Conservation (phyloP, 2,888 invertebrate species). For the Thereva nobilitata region DNA sequence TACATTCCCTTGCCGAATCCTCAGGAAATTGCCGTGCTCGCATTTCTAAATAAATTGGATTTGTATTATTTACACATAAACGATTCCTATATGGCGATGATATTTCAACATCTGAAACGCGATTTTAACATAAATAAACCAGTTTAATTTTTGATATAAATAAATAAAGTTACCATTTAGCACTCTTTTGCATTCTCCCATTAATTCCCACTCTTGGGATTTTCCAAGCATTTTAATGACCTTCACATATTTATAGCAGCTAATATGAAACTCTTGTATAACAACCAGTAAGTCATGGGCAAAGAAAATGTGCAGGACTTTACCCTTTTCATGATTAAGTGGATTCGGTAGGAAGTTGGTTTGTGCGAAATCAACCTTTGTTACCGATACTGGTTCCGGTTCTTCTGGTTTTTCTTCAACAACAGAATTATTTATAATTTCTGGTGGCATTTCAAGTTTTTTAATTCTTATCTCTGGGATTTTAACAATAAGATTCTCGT, state of each 20-base stretch:
- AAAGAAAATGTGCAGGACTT: slow-evolving; percentile 52
- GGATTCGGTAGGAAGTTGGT: slow-evolving; percentile 49
- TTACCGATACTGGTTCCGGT: slow-evolving; percentile 30
- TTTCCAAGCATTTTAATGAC: slow-evolving; percentile 49
- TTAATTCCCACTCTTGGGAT: slow-evolving; percentile 49
- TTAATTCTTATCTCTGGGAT: slow-evolving; percentile 28
- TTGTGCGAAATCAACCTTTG: slow-evolving; percentile 32
- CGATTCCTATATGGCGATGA: slow-evolving; percentile 51
- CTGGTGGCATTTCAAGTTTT: neutral
- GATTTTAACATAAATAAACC: neutral
- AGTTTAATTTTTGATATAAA: neutral
- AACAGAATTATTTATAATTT: slow-evolving; percentile 1
- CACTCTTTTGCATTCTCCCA: slow-evolving; percentile 51
- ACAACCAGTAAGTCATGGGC: slow-evolving; percentile 54
- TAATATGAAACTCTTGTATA: slow-evolving; percentile 51
- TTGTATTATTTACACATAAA: slow-evolving; percentile 53
- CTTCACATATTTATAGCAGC: slow-evolving; percentile 55
- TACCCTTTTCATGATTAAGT: slow-evolving; percentile 49
- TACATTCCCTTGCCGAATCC: slow-evolving; percentile 50
- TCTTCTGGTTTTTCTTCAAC: slow-evolving; percentile 5
- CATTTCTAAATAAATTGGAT: slow-evolving; percentile 56
- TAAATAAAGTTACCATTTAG: slow-evolving; percentile 47
- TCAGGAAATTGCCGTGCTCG: slow-evolving; percentile 50
- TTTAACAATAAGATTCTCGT: slow-evolving; percentile 43
- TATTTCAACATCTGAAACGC: slow-evolving; percentile 52